Evolutionary conservation across 2,113 vertebrate species (phyloP), one percentile per base, ranked within the genome.

Genomic region (Pachypanchax playfairii): DNA sequence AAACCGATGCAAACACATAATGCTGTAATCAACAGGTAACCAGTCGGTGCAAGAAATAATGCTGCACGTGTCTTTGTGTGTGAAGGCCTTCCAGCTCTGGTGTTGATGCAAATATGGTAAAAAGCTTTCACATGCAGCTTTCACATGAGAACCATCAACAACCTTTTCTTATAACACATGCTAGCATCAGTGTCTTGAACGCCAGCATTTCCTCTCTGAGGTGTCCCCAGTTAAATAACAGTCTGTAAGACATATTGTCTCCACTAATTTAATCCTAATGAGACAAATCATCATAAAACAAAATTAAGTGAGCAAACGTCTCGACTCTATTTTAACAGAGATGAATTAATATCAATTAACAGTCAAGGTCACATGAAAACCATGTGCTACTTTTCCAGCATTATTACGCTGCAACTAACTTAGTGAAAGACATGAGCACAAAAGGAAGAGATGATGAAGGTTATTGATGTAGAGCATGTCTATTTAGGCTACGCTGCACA

Each of bases 381-480:
- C 44, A 25, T 58, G 74, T 70, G 42, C 68, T 76, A 82, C 80
- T 85, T 83, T 78, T 28, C 15, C 7, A 51, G 31, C 17, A 63
- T n/a, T 21, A 13, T 52, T 58, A 42, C 25, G 79, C 33, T 68
- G 47, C 68, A 54, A 38, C 41, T 33, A 62, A 78, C 55, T 72
- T 9, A 20, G 59, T 38, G 48, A 64, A 71, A 70, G 51, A 70
- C 74, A 66, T 64, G 56, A 73, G 43, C 56, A 44, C 51, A 49
- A 65, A 52, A 77, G 51, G 60, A 43, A 73, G 65, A 67, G 55
- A 78, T 54, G 73, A 74, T 83, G 84, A 88, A 90, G 88, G 88
- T 90, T 90, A 87, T 47, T 67, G 79, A 90, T 90, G 79, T 88
- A 65, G 88, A 90, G 75, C 88, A 90, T 67, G 65, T 78, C 85